Evolutionary conservation across 2,888 invertebrate species (phyloP).

Genomic region (Meandrusa payeni): DNA sequence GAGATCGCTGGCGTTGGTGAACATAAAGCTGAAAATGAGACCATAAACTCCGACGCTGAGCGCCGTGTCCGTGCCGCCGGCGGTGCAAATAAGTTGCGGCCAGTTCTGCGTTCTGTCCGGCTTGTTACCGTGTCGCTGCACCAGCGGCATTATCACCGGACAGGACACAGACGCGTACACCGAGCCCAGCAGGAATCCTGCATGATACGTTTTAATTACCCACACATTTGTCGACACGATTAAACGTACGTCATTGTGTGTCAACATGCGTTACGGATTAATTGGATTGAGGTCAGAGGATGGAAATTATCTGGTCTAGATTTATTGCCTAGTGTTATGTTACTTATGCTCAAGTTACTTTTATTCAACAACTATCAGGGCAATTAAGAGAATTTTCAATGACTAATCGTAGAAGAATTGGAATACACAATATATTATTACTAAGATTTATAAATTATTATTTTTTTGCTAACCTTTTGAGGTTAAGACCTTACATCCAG

Average conservation of each 20-base stretch:
- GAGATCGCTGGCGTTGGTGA: constrained; percentile 45
- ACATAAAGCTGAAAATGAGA: constrained; percentile 54
- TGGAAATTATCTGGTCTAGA: too few species aligned
- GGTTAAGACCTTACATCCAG: too few species aligned
- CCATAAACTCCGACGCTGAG: constrained; percentile 71
- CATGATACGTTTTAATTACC: constrained; percentile 10
- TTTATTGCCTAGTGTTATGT: neutral
- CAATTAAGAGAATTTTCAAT: too few species aligned
- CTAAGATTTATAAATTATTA: too few species aligned
- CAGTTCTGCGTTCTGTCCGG: constrained; percentile 49
- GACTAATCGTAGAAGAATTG: too few species aligned
- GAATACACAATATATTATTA: too few species aligned
- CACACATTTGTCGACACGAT: neutral
- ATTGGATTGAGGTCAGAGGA: neutral
- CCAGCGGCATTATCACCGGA: constrained; percentile 60
- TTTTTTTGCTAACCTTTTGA: too few species aligned
- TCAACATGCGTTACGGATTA: neutral
- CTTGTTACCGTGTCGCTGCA: constrained; percentile 41
- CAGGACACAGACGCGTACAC: constrained; percentile 67
- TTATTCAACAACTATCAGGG: too few species aligned
- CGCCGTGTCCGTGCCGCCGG: constrained; percentile 63
- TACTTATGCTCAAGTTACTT: too few species aligned
- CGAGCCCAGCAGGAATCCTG: constrained; percentile 61
- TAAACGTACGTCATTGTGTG: neutral
- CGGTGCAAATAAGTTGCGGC: constrained; percentile 62